Percentiles rank a stretch among this genome's conserved stretches.
Conservation (phyloP, 1,140 invertebrate species). For the Heliconius nattereri region DNA sequence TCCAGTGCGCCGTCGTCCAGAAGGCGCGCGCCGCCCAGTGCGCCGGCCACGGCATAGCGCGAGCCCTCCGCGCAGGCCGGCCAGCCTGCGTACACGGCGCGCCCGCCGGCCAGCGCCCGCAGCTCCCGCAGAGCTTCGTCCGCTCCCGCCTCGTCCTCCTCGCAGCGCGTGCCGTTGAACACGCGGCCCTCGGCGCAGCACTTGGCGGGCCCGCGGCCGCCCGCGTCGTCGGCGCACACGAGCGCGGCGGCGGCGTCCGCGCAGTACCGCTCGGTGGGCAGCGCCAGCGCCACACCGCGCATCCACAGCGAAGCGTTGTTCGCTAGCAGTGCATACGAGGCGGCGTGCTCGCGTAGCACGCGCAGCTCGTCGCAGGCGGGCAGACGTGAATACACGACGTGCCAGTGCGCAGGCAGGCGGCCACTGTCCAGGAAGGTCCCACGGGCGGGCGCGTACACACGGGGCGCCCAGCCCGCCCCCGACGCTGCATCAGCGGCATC, state of each 20-base stretch:
- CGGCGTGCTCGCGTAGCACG: constrained; percentile 57
- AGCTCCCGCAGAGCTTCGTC: constrained; percentile 82
- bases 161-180: constrained; percentile 71
- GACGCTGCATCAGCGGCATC: constrained; percentile 24
- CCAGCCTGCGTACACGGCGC: constrained; percentile 69
- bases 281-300: constrained; percentile 56
- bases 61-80: constrained; percentile 67
- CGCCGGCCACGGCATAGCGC: constrained; percentile 67
- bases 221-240: constrained; percentile 78
- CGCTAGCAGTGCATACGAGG: constrained; percentile 77
- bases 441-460: constrained; percentile 79
- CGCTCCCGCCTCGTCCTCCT: constrained; percentile 83
- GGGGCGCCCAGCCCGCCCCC: constrained; percentile 79
- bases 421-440: constrained; percentile 55
- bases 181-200: constrained; percentile 63
- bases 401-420: constrained; percentile 78
- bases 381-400: constrained; percentile 53
- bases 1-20: constrained; percentile 75
- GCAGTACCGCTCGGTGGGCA: constrained; percentile 82
- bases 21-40: constrained; percentile 76
- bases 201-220: constrained; percentile 47
- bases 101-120: constrained; percentile 59
- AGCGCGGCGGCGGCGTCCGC: constrained; percentile 82
- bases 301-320: constrained; percentile 82
- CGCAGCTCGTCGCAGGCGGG: constrained; percentile 67